Evolutionary conservation across 2,797 vertebrate genomes (phyloP), one percentile per base, ranked within the genome.

Genomic region (Arnoldichthys spilopterus): DNA sequence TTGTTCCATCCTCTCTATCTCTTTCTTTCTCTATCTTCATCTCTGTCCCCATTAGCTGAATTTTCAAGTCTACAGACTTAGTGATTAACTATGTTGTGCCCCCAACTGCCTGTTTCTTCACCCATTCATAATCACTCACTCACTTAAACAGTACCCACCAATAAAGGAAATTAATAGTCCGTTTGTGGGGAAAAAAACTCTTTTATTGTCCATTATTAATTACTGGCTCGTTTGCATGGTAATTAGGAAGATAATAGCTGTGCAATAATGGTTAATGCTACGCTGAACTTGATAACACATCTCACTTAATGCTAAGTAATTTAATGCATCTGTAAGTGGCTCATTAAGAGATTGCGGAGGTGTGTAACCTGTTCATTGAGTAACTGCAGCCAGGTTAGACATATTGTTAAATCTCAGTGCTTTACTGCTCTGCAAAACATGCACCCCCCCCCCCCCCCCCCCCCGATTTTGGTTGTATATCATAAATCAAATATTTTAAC

Each of bases 81-180:
- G 54, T 83, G 75, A 84, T 85, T 85, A 84, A 81, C 77, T 77
- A 37, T 76, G 70, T 59, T 77, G 63, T 68, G 82, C 79, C 79
- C 70, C 54, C 61, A 54, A 69, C 77, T 49, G 71, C 71, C 74
- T 82, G 77, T 70, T 71, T 83, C 71, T 80, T 79, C 69, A 77
- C 74, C 78, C 70, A 73, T 75, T 80, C 71, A 82, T 69, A 82
- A 84, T 79, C 74, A 51, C 73, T 43, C 66, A 64, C 70, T 49
- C 61, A 67, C 68, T 76, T 62, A 69, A 76, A 81, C 75, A 72
- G 56, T 81, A 34, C 28, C 59, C 61, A 72, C 51, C 49, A 76
- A 59, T 81, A 68, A 66, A 66, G 51, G 20, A 81, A 81, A 76
- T 72, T 72, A 81, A 81, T 72, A 64, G 68, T 76, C 74, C 63